These are phyloP conservation scores for Macroramphosus scolopax DNA, from an alignment of 2,797 vertebrate genomes.

Conservation along the genomic window DNA sequence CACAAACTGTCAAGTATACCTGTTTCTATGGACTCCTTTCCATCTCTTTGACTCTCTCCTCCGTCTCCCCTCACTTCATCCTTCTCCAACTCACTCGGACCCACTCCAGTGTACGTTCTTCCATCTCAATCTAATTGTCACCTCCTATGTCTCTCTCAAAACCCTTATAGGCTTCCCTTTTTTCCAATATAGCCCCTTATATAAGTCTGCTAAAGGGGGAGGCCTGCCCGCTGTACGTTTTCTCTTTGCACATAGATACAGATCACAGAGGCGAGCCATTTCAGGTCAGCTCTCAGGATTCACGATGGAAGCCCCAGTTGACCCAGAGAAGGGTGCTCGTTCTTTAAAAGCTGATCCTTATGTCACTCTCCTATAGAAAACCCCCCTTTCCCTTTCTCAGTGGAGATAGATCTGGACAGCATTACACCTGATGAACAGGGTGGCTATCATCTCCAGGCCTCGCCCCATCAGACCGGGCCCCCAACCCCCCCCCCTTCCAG, in stretches of 20 bases:
- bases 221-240: slow-evolving; percentile 30
- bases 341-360: slow-evolving; percentile 57
- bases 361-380: slow-evolving; percentile 54
- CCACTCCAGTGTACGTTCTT: slow-evolving; percentile 60
- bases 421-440: slow-evolving; percentile 64
- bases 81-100: slow-evolving; percentile 56
- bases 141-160: slow-evolving; percentile 53
- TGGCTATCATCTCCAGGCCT: slow-evolving; percentile 70
- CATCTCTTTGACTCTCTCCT: slow-evolving; percentile 58
- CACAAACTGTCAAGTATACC: slow-evolving; percentile 76
- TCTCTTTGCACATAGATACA: slow-evolving; percentile 46
- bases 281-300: slow-evolving; percentile 52
- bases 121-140: slow-evolving; percentile 67
- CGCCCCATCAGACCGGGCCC: slow-evolving; percentile 71
- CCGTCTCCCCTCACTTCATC: slow-evolving; percentile 43
- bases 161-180: slow-evolving; percentile 42
- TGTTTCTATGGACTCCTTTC: slow-evolving; percentile 67
- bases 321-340: slow-evolving; percentile 50
- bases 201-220: slow-evolving; percentile 53
- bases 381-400: slow-evolving; percentile 47
- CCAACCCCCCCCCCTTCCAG: slow-evolving; percentile 53
- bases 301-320: slow-evolving; percentile 62
- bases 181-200: slow-evolving; percentile 31
- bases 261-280: slow-evolving; percentile 57
- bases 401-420: slow-evolving; percentile 54